A percentile compares a stretch with the other conserved stretches of the same genome.
These are phyloP conservation scores for Drosophila teissieri DNA, from an alignment of 1,140 invertebrate species.

Conservation along the genomic window DNA sequence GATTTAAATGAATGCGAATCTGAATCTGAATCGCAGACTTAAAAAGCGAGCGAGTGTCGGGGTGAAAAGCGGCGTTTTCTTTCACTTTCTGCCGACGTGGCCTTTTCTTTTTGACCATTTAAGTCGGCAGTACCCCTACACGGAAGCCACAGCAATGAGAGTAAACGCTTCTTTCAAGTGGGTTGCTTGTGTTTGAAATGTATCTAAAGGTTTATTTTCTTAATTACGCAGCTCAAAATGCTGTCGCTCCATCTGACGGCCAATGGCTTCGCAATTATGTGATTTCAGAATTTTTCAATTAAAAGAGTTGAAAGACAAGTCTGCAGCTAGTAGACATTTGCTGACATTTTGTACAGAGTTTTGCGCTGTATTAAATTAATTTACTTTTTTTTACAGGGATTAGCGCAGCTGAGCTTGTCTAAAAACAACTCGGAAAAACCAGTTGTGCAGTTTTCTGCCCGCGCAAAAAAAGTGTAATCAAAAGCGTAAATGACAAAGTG, in stretches of 20 bases:
- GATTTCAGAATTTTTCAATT: conserved; percentile 78
- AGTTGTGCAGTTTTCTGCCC: background rate
- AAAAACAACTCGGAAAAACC: conserved; percentile 3
- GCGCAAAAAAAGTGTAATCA: conserved; percentile 13
- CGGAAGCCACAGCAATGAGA: conserved; percentile 23
- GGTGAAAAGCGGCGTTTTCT: background rate
- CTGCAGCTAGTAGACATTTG: background rate
- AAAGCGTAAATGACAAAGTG: conserved; percentile 13
- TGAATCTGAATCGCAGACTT: conserved; percentile 40
- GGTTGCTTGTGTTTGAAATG: conserved; percentile 4
- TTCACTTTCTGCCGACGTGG: conserved; percentile 60
- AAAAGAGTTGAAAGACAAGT: conserved; percentile 33
- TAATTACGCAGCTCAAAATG: conserved; percentile 55
- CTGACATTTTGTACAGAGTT: conserved; percentile 10
- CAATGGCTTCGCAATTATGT: conserved; percentile 64
- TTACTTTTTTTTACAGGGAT: conserved; percentile 12
- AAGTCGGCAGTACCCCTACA: background rate
- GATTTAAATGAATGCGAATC: conserved; percentile 38
- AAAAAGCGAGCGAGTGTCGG: conserved; percentile 7
- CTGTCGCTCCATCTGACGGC: conserved; percentile 8
- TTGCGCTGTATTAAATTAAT: conserved; percentile 16
- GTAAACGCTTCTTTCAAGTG: conserved; percentile 37
- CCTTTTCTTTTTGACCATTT: conserved; percentile 64
- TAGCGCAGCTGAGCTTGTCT: conserved; percentile 24
- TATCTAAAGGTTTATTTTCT: conserved; percentile 40